Base-by-base conservation (phyloP, 2,888 invertebrate genomes). In the Mallateleia sp. region DNA sequence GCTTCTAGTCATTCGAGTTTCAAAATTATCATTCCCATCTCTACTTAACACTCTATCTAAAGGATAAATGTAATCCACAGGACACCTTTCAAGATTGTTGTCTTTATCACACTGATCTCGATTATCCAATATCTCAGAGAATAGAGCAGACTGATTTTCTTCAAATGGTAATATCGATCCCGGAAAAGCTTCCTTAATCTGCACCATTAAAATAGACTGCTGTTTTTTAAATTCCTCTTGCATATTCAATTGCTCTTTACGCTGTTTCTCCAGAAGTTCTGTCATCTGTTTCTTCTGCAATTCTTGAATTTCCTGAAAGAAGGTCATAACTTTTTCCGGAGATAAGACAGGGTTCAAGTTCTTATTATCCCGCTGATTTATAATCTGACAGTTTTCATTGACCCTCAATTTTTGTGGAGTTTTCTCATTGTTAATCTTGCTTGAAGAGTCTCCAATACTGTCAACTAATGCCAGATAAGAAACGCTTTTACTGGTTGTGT, bases 211-310 rank as follows among this genome's bases (percentile, higher is more conserved):
- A 80, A 96, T 93, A 85, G 95, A 95, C 91, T 97, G 97, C 92
- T 97, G 97, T 64, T 96, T 96, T 88, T 97, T 97, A 90, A 97
- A 97, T 54, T 96, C 96, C 90, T 96, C 95, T 90, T 97, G 96
- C 88, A 97, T 94, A 28, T 96, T 94, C 60, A 96, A 94, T 90
- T 97, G 97, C 91, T 97, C 97, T 62, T 95, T 95, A 81, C 96
- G 96, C 92, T 97, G 97, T 75, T 96, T 96, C 42, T 96, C 96
- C 3, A 97, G 95, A 67, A 97, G 93, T 71, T 95, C 96, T 0
- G 96, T 95, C 96, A 97, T 96, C 93, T 97, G 96, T 47, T 95
- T 94, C 8, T 96, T 96, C 92, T 97, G 97, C 87, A 97, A 96
- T 42, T 96, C 96, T 90, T 97, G 96, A 85, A 97, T 93, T 95